These are phyloP conservation scores for Hemibagrus wyckioides DNA, from an alignment of 2,113 vertebrate species.

Conservation along the genomic window DNA sequence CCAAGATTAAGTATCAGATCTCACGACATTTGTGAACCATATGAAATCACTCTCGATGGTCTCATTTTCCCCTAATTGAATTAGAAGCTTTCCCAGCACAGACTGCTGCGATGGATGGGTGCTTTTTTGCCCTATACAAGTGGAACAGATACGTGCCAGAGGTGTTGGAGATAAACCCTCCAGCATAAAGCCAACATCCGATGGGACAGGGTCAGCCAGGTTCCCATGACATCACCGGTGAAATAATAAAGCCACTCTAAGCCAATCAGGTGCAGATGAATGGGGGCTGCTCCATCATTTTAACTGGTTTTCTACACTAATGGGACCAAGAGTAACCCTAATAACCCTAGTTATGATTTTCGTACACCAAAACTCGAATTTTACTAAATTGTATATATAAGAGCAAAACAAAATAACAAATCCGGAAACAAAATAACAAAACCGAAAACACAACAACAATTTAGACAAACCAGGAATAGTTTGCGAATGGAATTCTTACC, in stretches of 20 bases:
- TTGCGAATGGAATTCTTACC: no score
- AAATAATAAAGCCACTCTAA: constrained; percentile 51
- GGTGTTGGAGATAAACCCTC: constrained; percentile 58
- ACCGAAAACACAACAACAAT: neutral
- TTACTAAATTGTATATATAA: no score
- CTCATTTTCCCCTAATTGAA: constrained; percentile 74
- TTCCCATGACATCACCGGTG: constrained; percentile 69
- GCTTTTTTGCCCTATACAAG: constrained; percentile 29
- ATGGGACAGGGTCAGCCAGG: constrained; percentile 63
- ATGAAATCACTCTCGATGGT: constrained; percentile 68
- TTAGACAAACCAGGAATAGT: no score
- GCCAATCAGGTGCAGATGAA: constrained; percentile 51
- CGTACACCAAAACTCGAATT: neutral
- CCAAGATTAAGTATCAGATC: constrained; percentile 73
- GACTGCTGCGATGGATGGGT: constrained; percentile 43
- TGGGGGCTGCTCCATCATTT: constrained; percentile 31
- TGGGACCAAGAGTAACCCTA: constrained; percentile 40
- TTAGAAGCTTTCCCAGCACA: constrained; percentile 68
- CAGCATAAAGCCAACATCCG: constrained; percentile 58
- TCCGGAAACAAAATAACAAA: neutral
- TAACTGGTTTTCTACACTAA: constrained; percentile 41
- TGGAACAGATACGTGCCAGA: constrained; percentile 34
- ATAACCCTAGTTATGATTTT: constrained; percentile 7
- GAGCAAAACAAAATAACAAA: no score
- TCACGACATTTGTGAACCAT: constrained; percentile 66